A percentile compares a stretch with the other conserved stretches of the same genome.
phyloP scores from a whole-genome alignment of 2,797 vertebrate genomes.

The Semotilus atromaculatus region DNA sequence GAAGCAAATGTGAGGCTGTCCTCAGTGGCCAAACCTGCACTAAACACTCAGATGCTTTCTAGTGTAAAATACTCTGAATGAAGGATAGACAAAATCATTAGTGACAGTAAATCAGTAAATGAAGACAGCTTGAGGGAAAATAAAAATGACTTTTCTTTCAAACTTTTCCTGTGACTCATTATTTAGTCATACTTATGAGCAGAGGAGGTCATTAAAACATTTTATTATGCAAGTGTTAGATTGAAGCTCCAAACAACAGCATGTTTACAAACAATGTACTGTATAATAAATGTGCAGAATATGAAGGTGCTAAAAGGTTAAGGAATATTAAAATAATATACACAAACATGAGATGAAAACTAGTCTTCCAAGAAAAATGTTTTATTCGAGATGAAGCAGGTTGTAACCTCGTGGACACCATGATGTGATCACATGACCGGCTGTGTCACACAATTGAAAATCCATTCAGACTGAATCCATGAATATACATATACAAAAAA shows the following conservation, averaged over 20 bases:
- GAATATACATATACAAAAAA: background rate
- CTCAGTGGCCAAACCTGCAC: constrained; percentile 59
- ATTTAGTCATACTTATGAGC: background rate
- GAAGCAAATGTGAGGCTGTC: constrained; percentile 70
- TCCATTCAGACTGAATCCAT: background rate
- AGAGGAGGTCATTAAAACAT: constrained; percentile 21
- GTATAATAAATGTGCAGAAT: background rate
- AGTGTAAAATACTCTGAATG: background rate
- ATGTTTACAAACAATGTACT: background rate
- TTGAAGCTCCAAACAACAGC: background rate
- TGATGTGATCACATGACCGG: background rate
- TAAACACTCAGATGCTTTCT: constrained; percentile 32
- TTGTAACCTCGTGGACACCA: background rate
- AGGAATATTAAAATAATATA: background rate
- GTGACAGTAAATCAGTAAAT: constrained; percentile 1
- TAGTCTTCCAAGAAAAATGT: background rate
- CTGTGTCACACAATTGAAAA: background rate
- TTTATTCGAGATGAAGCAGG: background rate
- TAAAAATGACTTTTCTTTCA: background rate
- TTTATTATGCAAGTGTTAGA: background rate
- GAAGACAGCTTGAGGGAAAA: constrained; percentile 28
- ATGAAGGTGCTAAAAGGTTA: background rate
- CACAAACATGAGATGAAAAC: background rate
- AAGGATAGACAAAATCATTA: constrained; percentile 23
- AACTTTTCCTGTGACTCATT: constrained; percentile 7